Evolutionary conservation across 2,888 invertebrate genomes (phyloP).

Genomic region (Argyresthia albistria): DNA sequence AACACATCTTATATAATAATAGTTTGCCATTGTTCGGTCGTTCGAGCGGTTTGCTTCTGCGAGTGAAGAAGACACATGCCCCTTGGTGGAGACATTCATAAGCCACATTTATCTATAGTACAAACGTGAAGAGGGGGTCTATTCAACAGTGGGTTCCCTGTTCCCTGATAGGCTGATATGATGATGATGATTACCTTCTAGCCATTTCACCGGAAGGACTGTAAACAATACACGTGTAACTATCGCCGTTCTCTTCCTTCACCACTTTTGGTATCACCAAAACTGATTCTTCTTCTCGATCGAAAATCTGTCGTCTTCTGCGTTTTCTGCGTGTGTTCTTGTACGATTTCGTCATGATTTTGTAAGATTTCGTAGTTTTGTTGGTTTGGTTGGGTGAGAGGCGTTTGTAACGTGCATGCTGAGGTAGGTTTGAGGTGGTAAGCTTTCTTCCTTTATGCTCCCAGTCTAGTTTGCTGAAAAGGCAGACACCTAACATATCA

Average conservation of each 20-base stretch:
- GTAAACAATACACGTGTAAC: slow-evolving; percentile 85
- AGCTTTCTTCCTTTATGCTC: slow-evolving; percentile 58
- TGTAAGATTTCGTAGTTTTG: no score
- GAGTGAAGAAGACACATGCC: no score
- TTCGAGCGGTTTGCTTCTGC: no score
- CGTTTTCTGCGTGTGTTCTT: slow-evolving; percentile 24
- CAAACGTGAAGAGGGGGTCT: no score
- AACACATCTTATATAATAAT: no score
- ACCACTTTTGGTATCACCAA: slow-evolving; percentile 73
- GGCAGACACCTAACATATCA: no score
- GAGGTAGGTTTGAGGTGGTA: slow-evolving; percentile 36
- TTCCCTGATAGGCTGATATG: no score
- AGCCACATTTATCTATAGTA: no score
- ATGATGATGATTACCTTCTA: slow-evolving; percentile 73
- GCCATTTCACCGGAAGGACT: slow-evolving; percentile 84
- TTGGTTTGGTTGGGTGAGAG: slow-evolving; percentile 6
- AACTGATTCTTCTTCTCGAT: slow-evolving; percentile 67
- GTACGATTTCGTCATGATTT: slow-evolving; percentile 4
- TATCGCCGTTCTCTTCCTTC: slow-evolving; percentile 79
- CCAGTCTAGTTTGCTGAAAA: slow-evolving; percentile 57
- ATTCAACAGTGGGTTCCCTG: no score
- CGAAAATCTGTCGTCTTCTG: slow-evolving; percentile 40
- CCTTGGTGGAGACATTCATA: no score
- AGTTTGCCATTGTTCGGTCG: no score
- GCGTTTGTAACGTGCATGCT: slow-evolving; percentile 48